Evolutionary conservation across 2,797 vertebrate species (phyloP).

Genomic region (Epinephelus awoara): DNA sequence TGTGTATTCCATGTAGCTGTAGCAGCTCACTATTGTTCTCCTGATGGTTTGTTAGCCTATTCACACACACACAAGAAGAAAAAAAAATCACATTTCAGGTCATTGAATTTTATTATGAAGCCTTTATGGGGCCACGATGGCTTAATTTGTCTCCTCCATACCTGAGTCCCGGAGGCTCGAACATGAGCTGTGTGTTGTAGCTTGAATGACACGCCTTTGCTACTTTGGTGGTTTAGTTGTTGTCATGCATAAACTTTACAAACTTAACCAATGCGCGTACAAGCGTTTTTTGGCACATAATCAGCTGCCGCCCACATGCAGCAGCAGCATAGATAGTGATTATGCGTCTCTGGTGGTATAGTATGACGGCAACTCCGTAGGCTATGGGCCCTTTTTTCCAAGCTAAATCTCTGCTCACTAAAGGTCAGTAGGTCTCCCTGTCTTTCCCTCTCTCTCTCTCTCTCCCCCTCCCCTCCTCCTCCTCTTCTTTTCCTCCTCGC

Average conservation of each 20-base stretch:
- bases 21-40: slow-evolving; percentile 41
- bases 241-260: slow-evolving; percentile 77
- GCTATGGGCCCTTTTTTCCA: slow-evolving; percentile 69
- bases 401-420: slow-evolving; percentile 82
- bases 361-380: slow-evolving; percentile 73
- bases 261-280: slow-evolving; percentile 71
- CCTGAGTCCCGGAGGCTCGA: slow-evolving; percentile 58
- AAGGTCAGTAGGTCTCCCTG: slow-evolving; percentile 82
- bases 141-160: slow-evolving; percentile 56
- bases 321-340: slow-evolving; percentile 71
- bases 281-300: slow-evolving; percentile 72
- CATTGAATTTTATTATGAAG: slow-evolving; percentile 48
- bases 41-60: slow-evolving; percentile 31
- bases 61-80: background rate
- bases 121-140: slow-evolving; percentile 32
- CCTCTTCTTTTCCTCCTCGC: slow-evolving; percentile 21
- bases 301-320: slow-evolving; percentile 77
- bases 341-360: slow-evolving; percentile 75
- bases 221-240: slow-evolving; percentile 69
- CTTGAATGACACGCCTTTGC: slow-evolving; percentile 64
- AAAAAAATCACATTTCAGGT: slow-evolving; percentile 48
- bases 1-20: slow-evolving; percentile 27
- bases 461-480: slow-evolving; percentile 1
- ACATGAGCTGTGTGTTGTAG: slow-evolving; percentile 53
- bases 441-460: slow-evolving; percentile 53